These are phyloP conservation scores for Rhabditoides inermis DNA, from an alignment of 2,888 invertebrate genomes.

Conservation along the genomic window DNA sequence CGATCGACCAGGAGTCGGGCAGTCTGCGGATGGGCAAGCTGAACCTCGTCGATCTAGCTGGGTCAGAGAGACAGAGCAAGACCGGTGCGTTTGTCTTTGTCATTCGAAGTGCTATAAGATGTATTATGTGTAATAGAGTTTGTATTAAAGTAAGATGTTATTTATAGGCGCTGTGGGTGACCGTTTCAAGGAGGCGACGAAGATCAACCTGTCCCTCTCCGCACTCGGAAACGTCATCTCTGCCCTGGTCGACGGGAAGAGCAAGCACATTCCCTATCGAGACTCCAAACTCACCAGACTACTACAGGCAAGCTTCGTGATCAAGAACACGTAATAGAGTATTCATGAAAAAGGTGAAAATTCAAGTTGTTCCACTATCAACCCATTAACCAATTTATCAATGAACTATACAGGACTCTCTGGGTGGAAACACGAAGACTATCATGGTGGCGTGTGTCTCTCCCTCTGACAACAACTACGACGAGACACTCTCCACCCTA, in stretches of 20 bases:
- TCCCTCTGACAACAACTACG: conserved; percentile 92
- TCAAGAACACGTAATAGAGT: neutral
- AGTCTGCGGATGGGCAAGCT: conserved; percentile 68
- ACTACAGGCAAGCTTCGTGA: conserved; percentile 72
- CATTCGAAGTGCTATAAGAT: too few species aligned
- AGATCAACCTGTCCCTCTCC: conserved; percentile 92
- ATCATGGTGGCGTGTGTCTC: conserved; percentile 99
- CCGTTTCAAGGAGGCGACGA: conserved; percentile 74
- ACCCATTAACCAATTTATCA: neutral
- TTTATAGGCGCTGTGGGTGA: conserved; percentile 66
- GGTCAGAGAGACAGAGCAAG: conserved; percentile 76
- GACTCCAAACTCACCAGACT: conserved; percentile 90
- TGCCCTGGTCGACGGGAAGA: conserved; percentile 90
- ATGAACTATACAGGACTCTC: conserved; percentile 79
- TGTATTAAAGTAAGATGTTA: neutral
- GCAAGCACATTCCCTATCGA: conserved; percentile 91
- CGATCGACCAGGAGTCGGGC: conserved; percentile 61
- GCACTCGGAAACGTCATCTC: conserved; percentile 96
- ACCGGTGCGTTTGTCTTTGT: conserved; percentile 54
- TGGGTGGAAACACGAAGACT: conserved; percentile 96
- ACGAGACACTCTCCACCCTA: conserved; percentile 71
- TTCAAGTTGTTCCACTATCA: neutral
- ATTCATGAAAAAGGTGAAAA: neutral
- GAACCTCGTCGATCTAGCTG: conserved; percentile 79
- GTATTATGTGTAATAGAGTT: too few species aligned